Conservation (phyloP, 2,888 invertebrate genomes). For the Alloplasta piceator region DNA sequence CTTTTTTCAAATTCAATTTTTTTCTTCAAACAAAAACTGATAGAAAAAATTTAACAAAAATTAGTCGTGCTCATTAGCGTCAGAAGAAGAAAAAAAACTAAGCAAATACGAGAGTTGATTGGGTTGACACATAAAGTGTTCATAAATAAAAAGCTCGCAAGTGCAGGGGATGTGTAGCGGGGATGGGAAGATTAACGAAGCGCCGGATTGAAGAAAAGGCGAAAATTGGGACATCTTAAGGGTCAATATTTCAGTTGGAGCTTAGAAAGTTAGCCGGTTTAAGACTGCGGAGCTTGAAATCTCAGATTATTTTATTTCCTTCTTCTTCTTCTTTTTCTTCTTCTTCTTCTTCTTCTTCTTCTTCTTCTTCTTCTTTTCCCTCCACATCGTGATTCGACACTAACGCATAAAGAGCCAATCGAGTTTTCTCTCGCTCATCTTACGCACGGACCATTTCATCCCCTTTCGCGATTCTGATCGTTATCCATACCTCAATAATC, state of each 20-base stretch:
- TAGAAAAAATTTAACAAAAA: too few relatives aligned
- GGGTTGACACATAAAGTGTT: neutral
- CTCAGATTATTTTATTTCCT: slow-evolving; percentile 27
- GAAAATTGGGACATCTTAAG: slow-evolving; percentile 59
- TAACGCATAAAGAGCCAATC: neutral
- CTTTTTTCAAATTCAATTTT: too few relatives aligned
- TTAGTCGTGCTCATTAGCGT: too few relatives aligned
- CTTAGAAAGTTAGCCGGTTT: slow-evolving; percentile 39
- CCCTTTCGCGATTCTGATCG: slow-evolving; percentile 32
- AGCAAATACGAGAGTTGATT: neutral
- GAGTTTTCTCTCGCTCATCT: slow-evolving; percentile 11
- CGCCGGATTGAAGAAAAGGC: slow-evolving; percentile 32
- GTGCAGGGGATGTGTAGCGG: neutral
- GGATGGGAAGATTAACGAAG: slow-evolving; percentile 2
- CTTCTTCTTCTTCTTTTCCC: neutral
- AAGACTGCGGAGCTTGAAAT: slow-evolving; percentile 56
- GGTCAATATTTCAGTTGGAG: slow-evolving; percentile 63
- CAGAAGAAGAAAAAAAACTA: neutral
- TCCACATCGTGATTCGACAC: slow-evolving; percentile 9
- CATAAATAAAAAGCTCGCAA: slow-evolving; percentile 11
- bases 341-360: neutral
- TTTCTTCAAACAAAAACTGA: too few relatives aligned
- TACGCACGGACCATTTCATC: slow-evolving; percentile 8
- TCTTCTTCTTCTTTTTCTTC: neutral
- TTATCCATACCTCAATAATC: slow-evolving; percentile 33